These are phyloP conservation scores for Papilio protenor DNA, from an alignment of 2,888 invertebrate species.

Conservation along the genomic window DNA sequence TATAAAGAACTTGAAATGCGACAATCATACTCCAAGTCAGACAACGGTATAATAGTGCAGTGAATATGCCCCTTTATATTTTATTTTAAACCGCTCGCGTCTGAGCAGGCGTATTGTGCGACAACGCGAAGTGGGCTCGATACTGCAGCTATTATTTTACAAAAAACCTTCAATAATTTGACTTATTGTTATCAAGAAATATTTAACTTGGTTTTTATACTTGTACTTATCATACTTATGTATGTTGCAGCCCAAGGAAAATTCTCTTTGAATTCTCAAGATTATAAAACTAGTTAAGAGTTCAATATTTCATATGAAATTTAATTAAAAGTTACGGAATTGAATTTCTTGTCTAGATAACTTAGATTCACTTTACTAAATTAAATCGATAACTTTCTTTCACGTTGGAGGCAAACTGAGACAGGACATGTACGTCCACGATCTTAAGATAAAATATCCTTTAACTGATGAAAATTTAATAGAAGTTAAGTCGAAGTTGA, in stretches of 20 bases:
- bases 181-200: background rate
- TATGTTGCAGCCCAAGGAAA: background rate
- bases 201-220: background rate
- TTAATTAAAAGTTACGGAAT: constrained; percentile 2
- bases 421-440: constrained; percentile 46
- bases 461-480: constrained; percentile 36
- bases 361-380: constrained; percentile 51
- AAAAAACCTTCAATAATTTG: background rate
- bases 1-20: background rate
- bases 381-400: constrained; percentile 48
- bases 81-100: background rate
- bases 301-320: background rate
- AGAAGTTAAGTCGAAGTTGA: constrained; percentile 13
- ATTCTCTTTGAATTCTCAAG: background rate
- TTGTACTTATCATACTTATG: background rate
- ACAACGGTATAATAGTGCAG: background rate
- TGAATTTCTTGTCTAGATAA: constrained; percentile 17
- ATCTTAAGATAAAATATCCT: constrained; percentile 42
- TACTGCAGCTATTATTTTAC: constrained; percentile 11
- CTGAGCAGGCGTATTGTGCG: constrained; percentile 18
- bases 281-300: background rate
- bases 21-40: background rate
- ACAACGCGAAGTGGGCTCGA: constrained; percentile 8
- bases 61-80: constrained; percentile 8
- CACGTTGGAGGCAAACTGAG: constrained; percentile 41